Conservation (phyloP, 2,888 invertebrate genomes). For the Diloba caeruleocephala region DNA sequence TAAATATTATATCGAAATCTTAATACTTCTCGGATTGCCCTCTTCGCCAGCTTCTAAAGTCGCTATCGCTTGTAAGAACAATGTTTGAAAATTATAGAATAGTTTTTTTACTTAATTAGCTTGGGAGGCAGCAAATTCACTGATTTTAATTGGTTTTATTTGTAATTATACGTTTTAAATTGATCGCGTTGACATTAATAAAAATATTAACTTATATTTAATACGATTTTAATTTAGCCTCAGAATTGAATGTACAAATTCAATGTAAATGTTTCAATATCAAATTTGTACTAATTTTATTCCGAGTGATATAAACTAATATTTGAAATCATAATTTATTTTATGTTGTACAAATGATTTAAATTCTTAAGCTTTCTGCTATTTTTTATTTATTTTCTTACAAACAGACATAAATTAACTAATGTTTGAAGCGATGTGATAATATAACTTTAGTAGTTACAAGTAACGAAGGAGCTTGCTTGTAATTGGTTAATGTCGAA, state of each 20-base stretch:
- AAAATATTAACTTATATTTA: neutral
- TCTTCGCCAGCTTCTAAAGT: conserved; percentile 12
- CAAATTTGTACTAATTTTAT: neutral
- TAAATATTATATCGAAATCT: neutral
- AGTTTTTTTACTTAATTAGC: conserved; percentile 24
- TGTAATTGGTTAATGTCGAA: conserved; percentile 27
- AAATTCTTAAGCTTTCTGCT: neutral
- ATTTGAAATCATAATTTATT: neutral
- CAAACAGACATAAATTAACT: conserved; percentile 13
- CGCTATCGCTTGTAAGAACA: conserved; percentile 31
- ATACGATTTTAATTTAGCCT: conserved; percentile 3
- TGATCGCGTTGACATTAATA: neutral
- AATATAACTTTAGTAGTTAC: conserved; percentile 37
- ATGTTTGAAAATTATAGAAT: conserved; percentile 37
- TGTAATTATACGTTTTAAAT: conserved; percentile 1
- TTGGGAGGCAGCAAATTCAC: conserved; percentile 22
- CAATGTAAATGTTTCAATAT: neutral
- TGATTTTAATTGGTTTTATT: conserved; percentile 1
- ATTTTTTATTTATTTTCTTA: conserved; percentile 1
- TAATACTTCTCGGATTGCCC: neutral
- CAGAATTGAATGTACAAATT: conserved; percentile 8
- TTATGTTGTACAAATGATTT: neutral
- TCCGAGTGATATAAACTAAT: neutral
- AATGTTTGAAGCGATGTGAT: conserved; percentile 48
- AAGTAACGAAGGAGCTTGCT: conserved; percentile 31